phyloP scores from a whole-genome alignment of 2,113 vertebrate species.

The Toxotes chatareus region DNA sequence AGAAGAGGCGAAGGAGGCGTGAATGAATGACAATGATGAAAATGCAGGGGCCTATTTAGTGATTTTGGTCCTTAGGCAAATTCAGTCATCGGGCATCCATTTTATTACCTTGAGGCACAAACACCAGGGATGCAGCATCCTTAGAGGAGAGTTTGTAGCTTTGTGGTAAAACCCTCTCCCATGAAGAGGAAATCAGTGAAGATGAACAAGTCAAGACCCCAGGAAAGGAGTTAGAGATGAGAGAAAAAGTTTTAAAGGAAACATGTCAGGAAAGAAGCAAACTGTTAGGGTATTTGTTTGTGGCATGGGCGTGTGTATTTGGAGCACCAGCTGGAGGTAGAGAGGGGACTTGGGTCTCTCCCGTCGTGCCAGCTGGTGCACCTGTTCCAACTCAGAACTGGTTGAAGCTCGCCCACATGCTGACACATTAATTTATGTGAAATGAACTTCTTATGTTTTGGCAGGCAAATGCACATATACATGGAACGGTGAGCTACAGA shows the following conservation, averaged over 20 bases:
- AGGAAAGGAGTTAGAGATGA: slow-evolving; percentile 29
- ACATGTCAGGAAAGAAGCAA: slow-evolving; percentile 23
- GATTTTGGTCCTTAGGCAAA: not conserved
- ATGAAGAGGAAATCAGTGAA: not conserved
- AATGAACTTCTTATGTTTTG: slow-evolving; percentile 37
- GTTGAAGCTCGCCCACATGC: slow-evolving; percentile 27
- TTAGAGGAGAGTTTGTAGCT: not conserved
- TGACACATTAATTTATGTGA: slow-evolving; percentile 36
- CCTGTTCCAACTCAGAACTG: slow-evolving; percentile 48
- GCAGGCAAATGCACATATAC: not conserved
- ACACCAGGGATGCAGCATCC: not conserved
- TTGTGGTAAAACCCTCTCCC: not conserved
- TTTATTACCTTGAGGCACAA: not conserved
- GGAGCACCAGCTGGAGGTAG: slow-evolving; percentile 59
- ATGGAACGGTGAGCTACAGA: not conserved
- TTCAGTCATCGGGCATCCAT: not conserved
- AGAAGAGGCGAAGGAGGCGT: not conserved
- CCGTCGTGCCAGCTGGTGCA: slow-evolving; percentile 58
- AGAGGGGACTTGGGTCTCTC: slow-evolving; percentile 30
- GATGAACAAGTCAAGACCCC: slow-evolving; percentile 24
- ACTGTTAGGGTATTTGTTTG: slow-evolving; percentile 35
- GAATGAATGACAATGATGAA: not conserved
- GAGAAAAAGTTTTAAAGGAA: slow-evolving; percentile 24
- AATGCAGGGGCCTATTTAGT: not conserved
- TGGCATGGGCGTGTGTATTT: slow-evolving; percentile 33